Percentiles rank a stretch among this genome's conserved stretches.
Conservation (phyloP, 2,888 invertebrate genomes). For the Flexamia atlantica region DNA sequence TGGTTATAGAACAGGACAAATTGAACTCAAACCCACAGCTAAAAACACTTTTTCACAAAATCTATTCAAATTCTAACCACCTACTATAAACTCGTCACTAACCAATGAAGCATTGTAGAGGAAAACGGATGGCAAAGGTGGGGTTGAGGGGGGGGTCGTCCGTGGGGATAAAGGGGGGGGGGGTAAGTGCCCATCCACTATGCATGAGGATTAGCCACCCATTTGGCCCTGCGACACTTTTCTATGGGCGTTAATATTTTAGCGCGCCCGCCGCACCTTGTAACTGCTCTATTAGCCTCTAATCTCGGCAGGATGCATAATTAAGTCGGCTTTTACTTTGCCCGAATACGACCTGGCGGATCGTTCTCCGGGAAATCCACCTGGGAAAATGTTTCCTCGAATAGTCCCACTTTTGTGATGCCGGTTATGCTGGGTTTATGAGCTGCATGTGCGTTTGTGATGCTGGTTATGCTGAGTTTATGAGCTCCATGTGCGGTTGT, state of each 20-base stretch:
- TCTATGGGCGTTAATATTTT: constrained; percentile 55
- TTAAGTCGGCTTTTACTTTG: constrained; percentile 54
- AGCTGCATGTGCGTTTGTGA: too few relatives aligned
- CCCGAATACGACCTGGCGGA: neutral
- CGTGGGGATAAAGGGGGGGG: neutral
- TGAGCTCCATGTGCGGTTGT: too few relatives aligned
- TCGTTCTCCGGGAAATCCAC: neutral
- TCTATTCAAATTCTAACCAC: too few relatives aligned
- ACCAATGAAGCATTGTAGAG: too few relatives aligned
- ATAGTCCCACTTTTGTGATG: too few relatives aligned
- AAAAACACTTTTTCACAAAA: too few relatives aligned
- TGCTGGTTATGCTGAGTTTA: too few relatives aligned
- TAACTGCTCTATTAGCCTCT: constrained; percentile 47
- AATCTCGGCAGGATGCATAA: constrained; percentile 37
- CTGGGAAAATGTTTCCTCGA: neutral
- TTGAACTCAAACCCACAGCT: too few relatives aligned
- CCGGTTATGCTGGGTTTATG: too few relatives aligned
- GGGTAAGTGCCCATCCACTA: constrained; percentile 58
- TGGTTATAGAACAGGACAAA: too few relatives aligned
- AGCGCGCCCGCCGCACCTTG: constrained; percentile 35
- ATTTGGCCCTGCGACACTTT: constrained; percentile 60
- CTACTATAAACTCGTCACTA: too few relatives aligned
- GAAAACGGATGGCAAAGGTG: too few relatives aligned
- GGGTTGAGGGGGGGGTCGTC: neutral
- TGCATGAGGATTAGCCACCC: constrained; percentile 62